These are phyloP conservation scores for Pimephales promelas DNA, from an alignment of 2,113 vertebrate species.

Conservation along the genomic window DNA sequence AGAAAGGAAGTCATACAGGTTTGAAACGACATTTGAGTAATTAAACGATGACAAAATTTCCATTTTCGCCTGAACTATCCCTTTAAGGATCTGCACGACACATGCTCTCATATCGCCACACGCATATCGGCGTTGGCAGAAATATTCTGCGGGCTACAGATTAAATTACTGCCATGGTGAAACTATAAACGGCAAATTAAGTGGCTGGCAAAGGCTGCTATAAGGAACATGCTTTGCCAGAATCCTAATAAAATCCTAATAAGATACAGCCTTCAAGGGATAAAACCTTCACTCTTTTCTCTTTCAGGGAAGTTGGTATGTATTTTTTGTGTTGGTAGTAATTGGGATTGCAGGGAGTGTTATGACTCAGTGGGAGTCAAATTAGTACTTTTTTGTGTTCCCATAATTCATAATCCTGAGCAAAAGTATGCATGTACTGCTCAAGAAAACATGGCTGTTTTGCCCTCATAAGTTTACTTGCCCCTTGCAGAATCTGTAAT, in stretches of 20 bases:
- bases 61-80: not conserved
- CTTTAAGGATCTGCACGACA: slow-evolving; percentile 22
- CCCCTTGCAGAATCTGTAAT: not conserved
- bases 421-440: not conserved
- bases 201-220: slow-evolving; percentile 50
- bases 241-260: too few relatives aligned
- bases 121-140: slow-evolving; percentile 10
- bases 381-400: not conserved
- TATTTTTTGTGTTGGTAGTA: not conserved
- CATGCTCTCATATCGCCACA: slow-evolving; percentile 32
- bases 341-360: not conserved
- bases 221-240: slow-evolving; percentile 46
- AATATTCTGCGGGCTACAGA: slow-evolving; percentile 57
- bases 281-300: not conserved
- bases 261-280: slow-evolving; percentile 31
- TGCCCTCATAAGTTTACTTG: not conserved
- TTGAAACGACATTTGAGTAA: not conserved
- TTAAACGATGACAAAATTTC: not conserved
- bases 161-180: slow-evolving; percentile 68
- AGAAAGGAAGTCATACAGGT: not conserved
- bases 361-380: not conserved
- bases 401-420: not conserved
- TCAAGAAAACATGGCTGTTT: not conserved
- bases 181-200: slow-evolving; percentile 71
- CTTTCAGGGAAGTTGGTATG: not conserved